Conservation (phyloP, 2,888 invertebrate genomes). For the Drosophila formosana region DNA sequence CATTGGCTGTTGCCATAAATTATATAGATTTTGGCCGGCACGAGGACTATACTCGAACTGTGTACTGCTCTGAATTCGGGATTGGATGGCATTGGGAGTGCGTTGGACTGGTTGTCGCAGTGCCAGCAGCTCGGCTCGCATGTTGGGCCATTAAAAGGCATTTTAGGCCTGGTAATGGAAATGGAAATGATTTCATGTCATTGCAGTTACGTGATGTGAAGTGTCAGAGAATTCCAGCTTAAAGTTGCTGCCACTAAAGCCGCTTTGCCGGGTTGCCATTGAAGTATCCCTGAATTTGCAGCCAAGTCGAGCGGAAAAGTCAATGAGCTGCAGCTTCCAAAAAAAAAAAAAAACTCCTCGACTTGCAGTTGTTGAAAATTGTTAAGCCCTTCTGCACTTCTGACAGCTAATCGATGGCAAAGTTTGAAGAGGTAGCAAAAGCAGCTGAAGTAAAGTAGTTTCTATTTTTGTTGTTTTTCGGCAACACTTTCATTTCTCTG, state of each 20-base stretch:
- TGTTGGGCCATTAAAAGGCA: constrained; percentile 55
- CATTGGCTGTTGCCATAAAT: constrained; percentile 61
- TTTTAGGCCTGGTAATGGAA: constrained; percentile 46
- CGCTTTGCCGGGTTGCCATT: neutral
- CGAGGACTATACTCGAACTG: neutral
- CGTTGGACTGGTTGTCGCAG: constrained; percentile 12
- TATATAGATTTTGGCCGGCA: constrained; percentile 59
- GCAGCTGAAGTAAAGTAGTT: constrained; percentile 5
- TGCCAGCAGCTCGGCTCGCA: constrained; percentile 19
- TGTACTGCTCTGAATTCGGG: neutral
- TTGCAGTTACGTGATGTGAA: constrained; percentile 79
- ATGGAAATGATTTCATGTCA: constrained; percentile 78
- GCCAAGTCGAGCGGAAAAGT: constrained; percentile 32
- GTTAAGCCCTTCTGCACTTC: constrained; percentile 14
- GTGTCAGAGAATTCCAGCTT: constrained; percentile 26
- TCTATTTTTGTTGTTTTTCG: neutral
- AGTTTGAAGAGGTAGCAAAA: constrained; percentile 25
- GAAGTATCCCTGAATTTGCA: constrained; percentile 19
- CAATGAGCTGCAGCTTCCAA: constrained; percentile 41
- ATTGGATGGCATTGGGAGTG: constrained; percentile 1
- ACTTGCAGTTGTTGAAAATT: constrained; percentile 28
- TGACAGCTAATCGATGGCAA: constrained; percentile 44
- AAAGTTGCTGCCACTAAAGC: neutral
- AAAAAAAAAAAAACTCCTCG: constrained; percentile 17
- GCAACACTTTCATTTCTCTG: constrained; percentile 1